These are phyloP conservation scores for Hypanus sabinus DNA, from an alignment of 2,113 vertebrate genomes.

Conservation along the genomic window DNA sequence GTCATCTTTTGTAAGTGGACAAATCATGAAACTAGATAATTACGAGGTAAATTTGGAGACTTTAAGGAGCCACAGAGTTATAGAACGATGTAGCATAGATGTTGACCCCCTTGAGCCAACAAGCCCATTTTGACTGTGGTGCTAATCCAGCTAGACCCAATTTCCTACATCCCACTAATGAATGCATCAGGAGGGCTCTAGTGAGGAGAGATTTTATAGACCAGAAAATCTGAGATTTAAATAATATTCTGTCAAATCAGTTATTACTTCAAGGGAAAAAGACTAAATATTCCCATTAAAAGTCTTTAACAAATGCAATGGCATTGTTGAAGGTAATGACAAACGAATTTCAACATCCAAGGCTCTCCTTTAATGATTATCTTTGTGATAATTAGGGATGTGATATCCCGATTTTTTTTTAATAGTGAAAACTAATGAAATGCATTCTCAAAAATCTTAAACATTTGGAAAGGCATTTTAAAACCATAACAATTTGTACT, in stretches of 20 bases:
- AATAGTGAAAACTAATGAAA: not conserved
- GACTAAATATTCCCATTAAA: not conserved
- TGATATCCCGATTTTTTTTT: not conserved
- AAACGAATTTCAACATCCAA: not conserved
- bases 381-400: not conserved
- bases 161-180: no score
- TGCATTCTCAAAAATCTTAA: not conserved
- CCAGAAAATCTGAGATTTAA: not conserved
- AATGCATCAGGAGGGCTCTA: not conserved
- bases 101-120: no score
- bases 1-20: not conserved
- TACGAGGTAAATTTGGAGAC: not conserved
- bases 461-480: not conserved
- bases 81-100: no score
- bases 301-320: not conserved
- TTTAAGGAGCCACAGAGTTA: not conserved
- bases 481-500: not conserved
- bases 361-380: not conserved
- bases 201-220: not conserved
- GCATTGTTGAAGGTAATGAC: not conserved
- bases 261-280: not conserved
- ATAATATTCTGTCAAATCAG: not conserved
- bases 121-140: no score
- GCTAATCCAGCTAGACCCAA: no score
- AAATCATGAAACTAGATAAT: not conserved